phyloP scores from a whole-genome alignment of 2,113 vertebrate genomes.

The Callionymus lyra region DNA sequence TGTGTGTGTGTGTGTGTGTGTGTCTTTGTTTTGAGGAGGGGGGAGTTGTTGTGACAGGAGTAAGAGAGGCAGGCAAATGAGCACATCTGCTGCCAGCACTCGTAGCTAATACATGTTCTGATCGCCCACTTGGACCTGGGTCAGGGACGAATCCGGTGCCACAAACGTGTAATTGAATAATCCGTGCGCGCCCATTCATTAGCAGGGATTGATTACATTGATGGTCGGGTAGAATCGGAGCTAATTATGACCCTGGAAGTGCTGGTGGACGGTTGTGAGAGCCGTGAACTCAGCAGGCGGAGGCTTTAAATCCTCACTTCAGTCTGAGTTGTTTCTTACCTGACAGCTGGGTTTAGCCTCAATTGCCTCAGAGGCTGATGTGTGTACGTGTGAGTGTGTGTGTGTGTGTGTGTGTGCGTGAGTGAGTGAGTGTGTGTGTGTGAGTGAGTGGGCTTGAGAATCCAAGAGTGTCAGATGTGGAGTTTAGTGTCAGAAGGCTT shows the following conservation, averaged over 20 bases:
- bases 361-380: constrained; percentile 21
- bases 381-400: constrained; percentile 35
- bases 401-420: constrained; percentile 28
- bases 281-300: constrained; percentile 10
- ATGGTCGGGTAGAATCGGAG: constrained; percentile 24
- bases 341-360: constrained; percentile 44
- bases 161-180: constrained; percentile 32
- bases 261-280: background rate
- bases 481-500: constrained; percentile 44
- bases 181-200: constrained; percentile 18
- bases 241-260: constrained; percentile 29
- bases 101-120: constrained; percentile 47
- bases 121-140: constrained; percentile 34
- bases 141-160: constrained; percentile 19
- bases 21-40: constrained; percentile 55
- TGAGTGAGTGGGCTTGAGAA: constrained; percentile 44
- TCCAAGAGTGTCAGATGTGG: constrained; percentile 49
- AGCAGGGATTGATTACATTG: constrained; percentile 37
- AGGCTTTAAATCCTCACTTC: constrained; percentile 31
- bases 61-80: constrained; percentile 46
- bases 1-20: too few species aligned
- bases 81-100: constrained; percentile 54
- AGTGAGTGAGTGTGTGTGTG: constrained; percentile 14
- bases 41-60: constrained; percentile 49
- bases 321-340: constrained; percentile 32